Percentiles rank a stretch among this genome's conserved stretches.
Conservation (phyloP, 2,888 invertebrate genomes). For the Tenthredo notha region DNA sequence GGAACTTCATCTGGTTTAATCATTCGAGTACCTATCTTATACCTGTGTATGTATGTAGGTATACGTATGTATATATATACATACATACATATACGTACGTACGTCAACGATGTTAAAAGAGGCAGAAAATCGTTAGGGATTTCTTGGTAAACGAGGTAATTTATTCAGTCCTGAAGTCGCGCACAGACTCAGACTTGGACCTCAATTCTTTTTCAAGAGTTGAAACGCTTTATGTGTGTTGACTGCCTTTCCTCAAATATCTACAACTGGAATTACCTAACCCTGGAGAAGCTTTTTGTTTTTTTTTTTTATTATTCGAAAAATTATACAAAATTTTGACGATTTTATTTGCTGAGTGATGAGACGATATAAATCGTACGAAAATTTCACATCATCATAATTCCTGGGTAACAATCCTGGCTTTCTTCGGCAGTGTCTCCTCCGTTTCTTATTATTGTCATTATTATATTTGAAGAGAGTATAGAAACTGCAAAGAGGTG, state of each 20-base stretch:
- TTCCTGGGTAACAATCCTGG: neutral
- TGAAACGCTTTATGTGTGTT: neutral
- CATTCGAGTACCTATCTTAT: neutral
- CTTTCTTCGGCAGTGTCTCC: neutral
- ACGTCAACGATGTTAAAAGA: neutral
- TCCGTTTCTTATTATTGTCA: neutral
- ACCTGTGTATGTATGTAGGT: too few species aligned
- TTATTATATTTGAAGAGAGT: neutral
- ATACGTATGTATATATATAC: neutral
- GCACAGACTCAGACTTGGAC: neutral
- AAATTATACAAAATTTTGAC: neutral
- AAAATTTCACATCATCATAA: neutral
- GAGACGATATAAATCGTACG: neutral
- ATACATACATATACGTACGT: neutral
- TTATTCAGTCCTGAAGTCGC: conserved; percentile 20
- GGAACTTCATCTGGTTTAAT: neutral
- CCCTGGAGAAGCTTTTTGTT: neutral
- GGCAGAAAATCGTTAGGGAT: conserved; percentile 34
- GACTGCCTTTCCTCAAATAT: neutral
- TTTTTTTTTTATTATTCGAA: neutral
- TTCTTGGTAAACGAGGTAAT: conserved; percentile 36
- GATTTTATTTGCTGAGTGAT: neutral
- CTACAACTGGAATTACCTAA: conserved; percentile 1
- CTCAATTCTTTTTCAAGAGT: neutral
- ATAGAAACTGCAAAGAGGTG: conserved; percentile 22